Evolutionary conservation across 1,140 invertebrate species (phyloP).

Genomic region (Saxidomus purpurata): DNA sequence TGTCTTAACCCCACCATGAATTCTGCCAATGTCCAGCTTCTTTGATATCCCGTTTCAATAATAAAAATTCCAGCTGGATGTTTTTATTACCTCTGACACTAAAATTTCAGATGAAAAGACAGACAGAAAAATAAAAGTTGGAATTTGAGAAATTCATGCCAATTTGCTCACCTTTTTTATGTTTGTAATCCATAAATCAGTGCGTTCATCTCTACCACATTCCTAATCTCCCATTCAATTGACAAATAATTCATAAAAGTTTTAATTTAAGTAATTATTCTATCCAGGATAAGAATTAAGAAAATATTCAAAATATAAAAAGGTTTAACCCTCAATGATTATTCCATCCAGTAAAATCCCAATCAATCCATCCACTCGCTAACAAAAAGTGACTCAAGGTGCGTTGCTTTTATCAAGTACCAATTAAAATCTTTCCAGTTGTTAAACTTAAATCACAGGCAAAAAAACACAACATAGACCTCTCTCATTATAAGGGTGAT

Average conservation of each 20-base stretch:
- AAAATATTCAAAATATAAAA: neutral
- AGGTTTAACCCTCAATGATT: neutral
- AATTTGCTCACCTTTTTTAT: neutral
- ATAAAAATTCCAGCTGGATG: neutral
- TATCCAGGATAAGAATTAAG: neutral
- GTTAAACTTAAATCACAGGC: slow-evolving; percentile 20
- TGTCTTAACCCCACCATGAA: neutral
- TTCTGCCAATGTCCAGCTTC: neutral
- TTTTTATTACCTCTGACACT: neutral
- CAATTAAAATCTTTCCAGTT: slow-evolving; percentile 61
- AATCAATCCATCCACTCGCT: neutral
- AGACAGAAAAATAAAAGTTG: neutral
- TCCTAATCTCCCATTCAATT: no score
- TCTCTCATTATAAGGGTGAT: slow-evolving; percentile 20
- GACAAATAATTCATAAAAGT: no score
- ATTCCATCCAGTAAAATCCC: neutral
- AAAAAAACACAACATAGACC: neutral
- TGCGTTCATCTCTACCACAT: neutral
- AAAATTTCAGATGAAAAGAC: neutral
- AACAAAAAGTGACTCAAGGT: slow-evolving; percentile 10
- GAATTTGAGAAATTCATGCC: neutral
- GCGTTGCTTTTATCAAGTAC: neutral
- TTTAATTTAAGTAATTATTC: no score
- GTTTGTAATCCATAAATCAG: neutral
- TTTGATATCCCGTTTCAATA: neutral